Conservation (phyloP, 2,113 vertebrate genomes). For the Centropus unirufus region DNA sequence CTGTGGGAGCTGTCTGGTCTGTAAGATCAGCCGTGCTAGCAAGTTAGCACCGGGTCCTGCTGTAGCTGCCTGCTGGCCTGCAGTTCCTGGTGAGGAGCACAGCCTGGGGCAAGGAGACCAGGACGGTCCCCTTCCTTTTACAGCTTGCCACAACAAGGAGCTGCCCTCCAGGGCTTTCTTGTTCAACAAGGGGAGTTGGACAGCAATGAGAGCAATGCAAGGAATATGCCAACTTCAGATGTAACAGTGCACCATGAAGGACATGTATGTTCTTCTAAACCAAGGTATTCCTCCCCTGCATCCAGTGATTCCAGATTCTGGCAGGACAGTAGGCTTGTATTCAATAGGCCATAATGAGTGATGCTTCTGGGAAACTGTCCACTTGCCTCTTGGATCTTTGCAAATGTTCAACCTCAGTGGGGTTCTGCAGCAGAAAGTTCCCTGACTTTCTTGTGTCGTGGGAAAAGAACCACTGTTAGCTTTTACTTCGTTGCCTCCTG, state of each 20-base stretch:
- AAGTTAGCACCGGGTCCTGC: not conserved
- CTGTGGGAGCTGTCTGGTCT: not conserved
- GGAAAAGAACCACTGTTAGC: not conserved
- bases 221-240: not conserved
- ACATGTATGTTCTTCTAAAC: not conserved
- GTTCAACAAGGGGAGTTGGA: not conserved
- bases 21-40: too few species aligned
- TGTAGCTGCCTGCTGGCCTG: not conserved
- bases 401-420: not conserved
- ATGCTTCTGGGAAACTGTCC: not conserved
- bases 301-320: not conserved
- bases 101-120: not conserved
- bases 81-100: not conserved
- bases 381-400: not conserved
- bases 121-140: not conserved
- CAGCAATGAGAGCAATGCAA: not conserved
- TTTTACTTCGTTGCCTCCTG: not conserved
- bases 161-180: not conserved
- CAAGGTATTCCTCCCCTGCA: not conserved
- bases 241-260: not conserved
- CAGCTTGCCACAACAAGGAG: not conserved
- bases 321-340: not conserved
- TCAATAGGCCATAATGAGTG: not conserved
- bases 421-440: not conserved
- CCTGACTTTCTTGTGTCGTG: not conserved